Percentiles rank a stretch among this genome's conserved stretches.
phyloP scores from a whole-genome alignment of 2,888 invertebrate genomes.

The Thereva unica region DNA sequence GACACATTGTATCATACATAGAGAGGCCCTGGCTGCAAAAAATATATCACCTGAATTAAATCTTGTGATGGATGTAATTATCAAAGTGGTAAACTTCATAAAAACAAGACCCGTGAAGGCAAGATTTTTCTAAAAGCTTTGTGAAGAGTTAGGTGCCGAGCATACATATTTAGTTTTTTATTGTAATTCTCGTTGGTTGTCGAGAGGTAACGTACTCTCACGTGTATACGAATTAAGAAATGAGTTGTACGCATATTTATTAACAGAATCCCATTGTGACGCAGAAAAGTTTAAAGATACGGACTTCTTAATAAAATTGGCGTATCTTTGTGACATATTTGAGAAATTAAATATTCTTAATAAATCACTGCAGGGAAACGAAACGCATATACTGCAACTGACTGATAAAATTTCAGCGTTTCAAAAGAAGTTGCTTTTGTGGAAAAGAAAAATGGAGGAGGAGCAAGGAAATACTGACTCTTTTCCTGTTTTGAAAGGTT shows the following conservation, averaged over 20 bases:
- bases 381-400: slow-evolving; percentile 26
- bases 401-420: slow-evolving; percentile 19
- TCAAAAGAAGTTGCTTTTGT: slow-evolving; percentile 15
- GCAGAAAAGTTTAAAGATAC: neutral
- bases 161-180: too few relatives aligned
- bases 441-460: slow-evolving; percentile 9
- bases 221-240: slow-evolving; percentile 2
- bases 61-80: too few relatives aligned
- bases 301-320: neutral
- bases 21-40: too few relatives aligned
- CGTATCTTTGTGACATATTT: neutral
- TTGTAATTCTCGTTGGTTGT: neutral
- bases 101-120: neutral
- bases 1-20: too few relatives aligned
- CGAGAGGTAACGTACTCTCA: neutral
- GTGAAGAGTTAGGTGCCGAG: too few relatives aligned
- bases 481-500: neutral
- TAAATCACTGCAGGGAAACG: neutral
- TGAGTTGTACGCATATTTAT: neutral
- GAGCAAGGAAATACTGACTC: neutral
- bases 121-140: neutral
- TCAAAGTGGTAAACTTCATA: too few relatives aligned
- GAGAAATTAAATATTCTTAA: neutral
- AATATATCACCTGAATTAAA: too few relatives aligned
- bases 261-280: neutral